Evolutionary conservation across 2,797 vertebrate species (phyloP).

Genomic region (Lutra lutra): DNA sequence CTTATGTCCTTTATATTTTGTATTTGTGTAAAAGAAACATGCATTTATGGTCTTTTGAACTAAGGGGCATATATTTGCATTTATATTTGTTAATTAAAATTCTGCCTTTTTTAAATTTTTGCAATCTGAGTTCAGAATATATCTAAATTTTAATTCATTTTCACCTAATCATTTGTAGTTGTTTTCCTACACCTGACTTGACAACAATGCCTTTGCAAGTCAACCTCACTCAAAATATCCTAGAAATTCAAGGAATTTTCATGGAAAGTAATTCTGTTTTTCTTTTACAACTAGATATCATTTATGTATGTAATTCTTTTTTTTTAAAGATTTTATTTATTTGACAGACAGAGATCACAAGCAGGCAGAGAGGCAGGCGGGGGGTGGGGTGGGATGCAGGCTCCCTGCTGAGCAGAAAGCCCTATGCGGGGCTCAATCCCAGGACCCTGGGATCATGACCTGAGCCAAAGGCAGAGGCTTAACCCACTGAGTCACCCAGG

Average conservation of each 20-base stretch:
- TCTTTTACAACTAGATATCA: not conserved
- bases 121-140: not conserved
- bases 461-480: too few species aligned
- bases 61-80: not conserved
- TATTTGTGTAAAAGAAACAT: not conserved
- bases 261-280: not conserved
- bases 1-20: not conserved
- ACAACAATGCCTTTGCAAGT: not conserved
- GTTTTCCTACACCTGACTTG: not conserved
- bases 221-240: not conserved
- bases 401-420: too few species aligned
- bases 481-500: too few species aligned
- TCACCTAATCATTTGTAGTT: not conserved
- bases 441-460: too few species aligned
- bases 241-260: not conserved
- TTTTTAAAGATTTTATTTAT: too few species aligned
- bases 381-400: rapidly evolving
- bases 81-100: not conserved
- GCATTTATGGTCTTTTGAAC: not conserved
- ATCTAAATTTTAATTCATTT: not conserved
- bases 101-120: not conserved
- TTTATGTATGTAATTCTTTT: not conserved
- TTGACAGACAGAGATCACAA: too few species aligned
- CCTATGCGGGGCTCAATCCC: too few species aligned
- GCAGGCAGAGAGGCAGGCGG: too few species aligned